These are phyloP conservation scores for Drosophila sechellia DNA, from an alignment of 1,140 invertebrate genomes.

Conservation along the genomic window DNA sequence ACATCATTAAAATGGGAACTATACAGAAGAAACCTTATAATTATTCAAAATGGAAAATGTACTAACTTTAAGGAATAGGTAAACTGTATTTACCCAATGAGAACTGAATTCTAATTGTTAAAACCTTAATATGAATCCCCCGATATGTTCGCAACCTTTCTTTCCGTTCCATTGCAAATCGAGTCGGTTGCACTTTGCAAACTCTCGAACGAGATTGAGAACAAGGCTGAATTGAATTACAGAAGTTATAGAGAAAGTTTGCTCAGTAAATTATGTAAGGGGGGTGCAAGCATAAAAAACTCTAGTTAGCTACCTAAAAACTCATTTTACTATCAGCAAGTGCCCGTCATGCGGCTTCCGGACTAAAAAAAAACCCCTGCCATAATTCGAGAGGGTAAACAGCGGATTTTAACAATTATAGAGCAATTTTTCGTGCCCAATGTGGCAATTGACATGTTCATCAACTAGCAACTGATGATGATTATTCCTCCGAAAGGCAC, in stretches of 20 bases:
- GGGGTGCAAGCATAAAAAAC: not conserved
- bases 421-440: not conserved
- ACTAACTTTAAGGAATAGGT: no score
- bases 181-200: constrained; percentile 5
- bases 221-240: constrained; percentile 1
- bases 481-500: constrained; percentile 6
- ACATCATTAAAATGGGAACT: not conserved
- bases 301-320: not conserved
- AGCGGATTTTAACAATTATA: not conserved
- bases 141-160: not conserved
- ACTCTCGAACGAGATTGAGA: not conserved
- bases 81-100: no score
- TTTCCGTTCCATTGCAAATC: not conserved
- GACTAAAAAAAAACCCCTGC: not conserved
- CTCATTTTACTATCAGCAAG: not conserved
- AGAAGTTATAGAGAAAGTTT: not conserved
- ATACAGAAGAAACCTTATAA: not conserved
- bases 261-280: not conserved
- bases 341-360: not conserved
- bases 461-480: not conserved
- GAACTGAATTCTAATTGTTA: no score
- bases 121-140: no score
- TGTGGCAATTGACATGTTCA: not conserved
- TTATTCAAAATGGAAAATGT: no score
- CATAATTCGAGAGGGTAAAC: not conserved